Evolutionary conservation across 2,113 vertebrate species (phyloP).

Genomic region (Serilophus lunatus): DNA sequence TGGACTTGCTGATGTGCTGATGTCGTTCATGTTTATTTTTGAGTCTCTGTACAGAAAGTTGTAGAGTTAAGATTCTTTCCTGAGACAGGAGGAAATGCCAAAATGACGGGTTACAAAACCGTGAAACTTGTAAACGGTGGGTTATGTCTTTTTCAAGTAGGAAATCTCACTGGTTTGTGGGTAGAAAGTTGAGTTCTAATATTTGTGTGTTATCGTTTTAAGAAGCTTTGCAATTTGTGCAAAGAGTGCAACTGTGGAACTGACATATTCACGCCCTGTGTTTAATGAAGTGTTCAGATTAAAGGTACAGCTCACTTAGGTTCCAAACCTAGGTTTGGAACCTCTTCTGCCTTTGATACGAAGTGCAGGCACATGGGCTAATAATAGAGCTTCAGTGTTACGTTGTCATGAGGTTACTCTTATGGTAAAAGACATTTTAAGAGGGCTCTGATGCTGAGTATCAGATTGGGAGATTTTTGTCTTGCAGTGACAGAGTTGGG

Average conservation of each 20-base stretch:
- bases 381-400: neutral
- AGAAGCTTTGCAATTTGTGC: neutral
- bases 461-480: neutral
- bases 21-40: neutral
- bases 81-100: neutral
- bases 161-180: neutral
- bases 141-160: neutral
- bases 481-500: neutral
- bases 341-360: neutral
- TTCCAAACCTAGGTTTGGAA: neutral
- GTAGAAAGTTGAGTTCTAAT: neutral
- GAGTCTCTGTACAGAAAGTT: neutral
- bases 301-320: neutral
- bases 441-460: neutral
- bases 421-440: neutral
- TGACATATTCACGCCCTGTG: neutral
- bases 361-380: neutral
- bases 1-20: neutral
- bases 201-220: neutral
- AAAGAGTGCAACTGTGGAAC: neutral
- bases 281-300: neutral
- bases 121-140: neutral
- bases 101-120: neutral
- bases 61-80: neutral
- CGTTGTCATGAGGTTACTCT: neutral